Percentiles rank a stretch among this genome's conserved stretches.
phyloP scores from a whole-genome alignment of 2,888 invertebrate species.

The Busseola fusca region DNA sequence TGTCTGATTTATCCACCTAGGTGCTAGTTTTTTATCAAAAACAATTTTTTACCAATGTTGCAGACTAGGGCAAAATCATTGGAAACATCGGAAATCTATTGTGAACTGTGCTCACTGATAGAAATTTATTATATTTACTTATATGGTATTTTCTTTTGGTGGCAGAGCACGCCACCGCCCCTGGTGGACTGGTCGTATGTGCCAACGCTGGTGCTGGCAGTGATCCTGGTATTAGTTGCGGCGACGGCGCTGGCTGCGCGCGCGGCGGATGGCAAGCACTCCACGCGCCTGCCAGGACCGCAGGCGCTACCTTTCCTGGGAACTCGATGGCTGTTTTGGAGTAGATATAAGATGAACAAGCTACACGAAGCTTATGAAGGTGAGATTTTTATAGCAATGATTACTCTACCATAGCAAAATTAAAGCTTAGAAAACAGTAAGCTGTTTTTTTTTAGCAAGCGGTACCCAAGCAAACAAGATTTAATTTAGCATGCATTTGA shows the following conservation, averaged over 20 bases:
- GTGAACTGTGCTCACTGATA: neutral
- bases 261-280: slow-evolving; percentile 70
- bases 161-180: slow-evolving; percentile 78
- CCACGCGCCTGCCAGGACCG: slow-evolving; percentile 92
- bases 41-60: neutral
- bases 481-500: neutral
- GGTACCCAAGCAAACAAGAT: neutral
- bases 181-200: slow-evolving; percentile 83
- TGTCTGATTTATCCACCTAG: neutral
- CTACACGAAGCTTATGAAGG: slow-evolving; percentile 94
- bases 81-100: neutral
- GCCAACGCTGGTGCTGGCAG: slow-evolving; percentile 79
- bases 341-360: slow-evolving; percentile 91
- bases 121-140: neutral
- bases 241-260: slow-evolving; percentile 75
- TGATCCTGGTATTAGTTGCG: slow-evolving; percentile 74
- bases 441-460: neutral
- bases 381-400: slow-evolving; percentile 72
- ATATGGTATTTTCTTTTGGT: slow-evolving; percentile 10
- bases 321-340: slow-evolving; percentile 94
- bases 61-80: neutral
- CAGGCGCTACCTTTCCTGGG: slow-evolving; percentile 92
- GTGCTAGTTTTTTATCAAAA: neutral
- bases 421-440: neutral
- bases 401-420: neutral